These are phyloP conservation scores for Alloscopus bannaensis DNA, from an alignment of 2,888 invertebrate genomes.

Conservation along the genomic window DNA sequence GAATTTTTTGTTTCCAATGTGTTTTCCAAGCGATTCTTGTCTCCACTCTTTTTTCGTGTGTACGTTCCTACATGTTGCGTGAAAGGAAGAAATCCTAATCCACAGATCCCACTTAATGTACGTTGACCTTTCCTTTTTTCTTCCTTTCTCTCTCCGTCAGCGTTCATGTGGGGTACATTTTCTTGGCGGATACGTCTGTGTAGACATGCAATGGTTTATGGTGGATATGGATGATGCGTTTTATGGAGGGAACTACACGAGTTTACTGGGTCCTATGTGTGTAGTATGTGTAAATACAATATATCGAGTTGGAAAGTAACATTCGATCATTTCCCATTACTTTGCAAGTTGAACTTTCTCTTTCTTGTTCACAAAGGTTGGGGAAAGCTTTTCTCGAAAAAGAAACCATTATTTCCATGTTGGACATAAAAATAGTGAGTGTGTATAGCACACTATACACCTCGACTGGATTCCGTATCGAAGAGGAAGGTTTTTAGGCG, in stretches of 20 bases:
- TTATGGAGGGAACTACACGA: no score
- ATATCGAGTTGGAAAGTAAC: no score
- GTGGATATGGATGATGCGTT: no score
- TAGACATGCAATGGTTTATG: no score
- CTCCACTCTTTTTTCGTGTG: slow-evolving; percentile 12
- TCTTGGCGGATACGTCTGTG: not conserved
- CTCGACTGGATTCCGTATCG: slow-evolving; percentile 5
- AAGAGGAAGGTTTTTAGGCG: slow-evolving; percentile 15
- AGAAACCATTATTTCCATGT: no score
- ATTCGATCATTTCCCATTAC: slow-evolving; percentile 38
- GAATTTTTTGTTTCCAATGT: slow-evolving; percentile 36
- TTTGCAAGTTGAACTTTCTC: no score
- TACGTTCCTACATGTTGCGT: slow-evolving; percentile 4
- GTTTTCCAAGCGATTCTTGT: not conserved
- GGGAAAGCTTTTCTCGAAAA: not conserved
- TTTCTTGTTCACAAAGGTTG: no score
- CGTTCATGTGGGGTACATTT: not conserved
- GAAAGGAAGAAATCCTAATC: slow-evolving; percentile 18
- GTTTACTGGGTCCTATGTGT: no score
- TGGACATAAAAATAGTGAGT: no score
- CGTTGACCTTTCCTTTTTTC: slow-evolving; percentile 46
- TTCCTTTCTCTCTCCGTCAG: not conserved
- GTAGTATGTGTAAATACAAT: no score
- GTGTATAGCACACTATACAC: no score
- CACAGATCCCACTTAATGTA: slow-evolving; percentile 25